Base-by-base conservation (phyloP, 2,888 invertebrate genomes). In the Xestoiulus laeticollis region DNA sequence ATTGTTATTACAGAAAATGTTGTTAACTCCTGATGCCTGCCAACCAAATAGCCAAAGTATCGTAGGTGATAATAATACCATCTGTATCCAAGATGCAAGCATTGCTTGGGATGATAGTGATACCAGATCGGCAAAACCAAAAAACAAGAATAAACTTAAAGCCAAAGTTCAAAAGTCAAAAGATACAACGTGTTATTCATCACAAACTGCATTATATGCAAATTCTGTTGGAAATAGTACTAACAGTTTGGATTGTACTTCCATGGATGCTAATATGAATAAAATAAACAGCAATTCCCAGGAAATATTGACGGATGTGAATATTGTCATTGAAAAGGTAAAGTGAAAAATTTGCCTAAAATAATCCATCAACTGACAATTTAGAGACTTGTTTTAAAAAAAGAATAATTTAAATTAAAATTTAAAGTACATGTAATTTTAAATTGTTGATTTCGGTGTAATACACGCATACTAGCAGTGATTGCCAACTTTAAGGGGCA, bases 41-140 rank as follows among this genome's bases (percentile, higher is more conserved):
- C 89, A 92, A 92, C 87, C 92, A 91, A 82, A 91, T 91, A 19
- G 91, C 91, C 82, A 90, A 92, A 12, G 91, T 91, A 43, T 91
- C 92, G 87, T 93, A 93, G 10, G 92, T 92, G 30, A 92, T 86
- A 92, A 92, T n/a, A 92, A 93, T 90, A 93, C 93, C 3, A 90
- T 94, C 12, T 92, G 92, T 22, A 92, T 94, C 87, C 91, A 92
- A 32, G 92, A 93, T 88, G 94, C 93, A 16, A 92, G 92, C 1
- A 93, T 94, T 88, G 91, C 92, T 78, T 93, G 93, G 92, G 90
- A 91, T 43, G 88, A 85, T 4, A 22, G 30, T 84, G 48, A 48
- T 86, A 12, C 85, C 86, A 26, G 53, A 87, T 14, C 30, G 33
- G 30, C 78, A 43, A 22, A 53, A 68, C 16, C 87, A 88, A 44